These are phyloP conservation scores for Pandemis corylana DNA, from an alignment of 2,888 invertebrate genomes.

Conservation along the genomic window DNA sequence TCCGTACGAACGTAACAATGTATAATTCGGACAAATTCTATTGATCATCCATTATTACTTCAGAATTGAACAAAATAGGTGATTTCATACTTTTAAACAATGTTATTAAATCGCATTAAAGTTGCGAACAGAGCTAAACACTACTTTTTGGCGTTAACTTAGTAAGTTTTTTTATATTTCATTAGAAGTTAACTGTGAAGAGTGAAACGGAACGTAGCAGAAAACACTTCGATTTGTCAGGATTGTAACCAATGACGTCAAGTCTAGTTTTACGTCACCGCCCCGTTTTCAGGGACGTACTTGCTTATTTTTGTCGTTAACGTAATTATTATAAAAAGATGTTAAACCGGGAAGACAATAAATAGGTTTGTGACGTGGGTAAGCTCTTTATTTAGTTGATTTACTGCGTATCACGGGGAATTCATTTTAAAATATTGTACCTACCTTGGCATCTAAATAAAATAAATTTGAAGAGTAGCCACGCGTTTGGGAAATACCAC, in stretches of 20 bases:
- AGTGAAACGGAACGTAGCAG: conserved; percentile 65
- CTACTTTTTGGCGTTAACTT: background rate
- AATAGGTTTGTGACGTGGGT: conserved; percentile 43
- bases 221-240: conserved; percentile 53
- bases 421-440: background rate
- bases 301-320: conserved; percentile 70
- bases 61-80: background rate
- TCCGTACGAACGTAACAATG: conserved; percentile 53
- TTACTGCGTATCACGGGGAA: conserved; percentile 14
- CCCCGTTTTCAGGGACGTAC: conserved; percentile 80
- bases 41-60: conserved; percentile 34
- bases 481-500: background rate
- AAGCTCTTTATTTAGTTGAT: conserved; percentile 24
- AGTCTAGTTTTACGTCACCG: conserved; percentile 74
- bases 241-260: conserved; percentile 73
- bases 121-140: too few species aligned
- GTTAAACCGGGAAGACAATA: conserved; percentile 53
- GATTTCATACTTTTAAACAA: conserved; percentile 11
- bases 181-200: background rate
- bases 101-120: background rate
- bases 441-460: background rate
- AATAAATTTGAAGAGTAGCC: background rate
- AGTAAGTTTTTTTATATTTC: background rate
- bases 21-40: conserved; percentile 53
- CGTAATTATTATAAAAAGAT: conserved; percentile 63